Evolutionary conservation across 2,888 invertebrate genomes (phyloP).

Genomic region (Ormyrus pomaceus): DNA sequence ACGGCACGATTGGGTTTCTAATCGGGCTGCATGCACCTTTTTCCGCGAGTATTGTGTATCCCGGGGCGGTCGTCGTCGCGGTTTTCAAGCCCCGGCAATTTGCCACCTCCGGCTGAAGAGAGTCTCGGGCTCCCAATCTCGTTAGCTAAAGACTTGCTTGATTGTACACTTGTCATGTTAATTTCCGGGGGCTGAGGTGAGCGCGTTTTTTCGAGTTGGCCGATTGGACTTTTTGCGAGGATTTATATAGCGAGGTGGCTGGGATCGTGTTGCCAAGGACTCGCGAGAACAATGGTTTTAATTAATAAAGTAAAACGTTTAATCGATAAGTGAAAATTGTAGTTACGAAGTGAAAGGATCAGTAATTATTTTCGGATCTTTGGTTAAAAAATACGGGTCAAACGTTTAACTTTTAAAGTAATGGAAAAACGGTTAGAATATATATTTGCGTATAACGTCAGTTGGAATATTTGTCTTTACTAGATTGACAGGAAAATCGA

Average conservation of each 20-base stretch:
- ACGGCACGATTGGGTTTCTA: constrained; percentile 38
- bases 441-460: no score
- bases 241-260: no score
- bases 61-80: constrained; percentile 9
- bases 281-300: no score
- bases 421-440: no score
- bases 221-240: no score
- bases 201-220: not conserved
- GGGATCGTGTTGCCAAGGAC: no score
- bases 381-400: no score
- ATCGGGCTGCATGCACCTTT: not conserved
- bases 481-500: not conserved
- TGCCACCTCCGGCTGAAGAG: not conserved
- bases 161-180: constrained; percentile 55
- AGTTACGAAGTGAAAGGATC: no score
- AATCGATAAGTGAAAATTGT: no score
- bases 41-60: not conserved
- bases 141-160: constrained; percentile 43
- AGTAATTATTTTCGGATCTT: no score
- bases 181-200: constrained; percentile 38
- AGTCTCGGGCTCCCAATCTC: constrained; percentile 26
- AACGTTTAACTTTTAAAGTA: no score
- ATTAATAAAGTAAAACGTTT: no score
- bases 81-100: constrained; percentile 12
- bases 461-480: constrained; percentile 2